These are phyloP conservation scores for Phymorhynchus buccinoides DNA, from an alignment of 1,140 invertebrate genomes.

Conservation along the genomic window DNA sequence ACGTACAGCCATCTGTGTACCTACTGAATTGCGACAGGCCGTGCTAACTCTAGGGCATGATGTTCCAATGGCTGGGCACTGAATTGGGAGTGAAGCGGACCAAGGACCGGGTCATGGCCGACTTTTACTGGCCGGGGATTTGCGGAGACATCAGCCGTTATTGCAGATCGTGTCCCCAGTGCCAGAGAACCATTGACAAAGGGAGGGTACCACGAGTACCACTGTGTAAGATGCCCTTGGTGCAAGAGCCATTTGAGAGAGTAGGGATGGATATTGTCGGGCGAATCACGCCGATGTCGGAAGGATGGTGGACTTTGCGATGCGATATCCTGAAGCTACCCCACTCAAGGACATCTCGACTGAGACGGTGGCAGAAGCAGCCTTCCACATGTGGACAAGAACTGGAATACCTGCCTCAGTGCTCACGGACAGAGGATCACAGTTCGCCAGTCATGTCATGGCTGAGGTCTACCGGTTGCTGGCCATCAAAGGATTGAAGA, in stretches of 20 bases:
- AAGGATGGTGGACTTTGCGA: slow-evolving; percentile 47
- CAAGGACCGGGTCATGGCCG: background rate
- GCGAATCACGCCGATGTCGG: slow-evolving; percentile 37
- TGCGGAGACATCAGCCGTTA: slow-evolving; percentile 36
- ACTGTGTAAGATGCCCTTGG: slow-evolving; percentile 30
- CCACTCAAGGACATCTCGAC: no score
- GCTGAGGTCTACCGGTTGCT: no score
- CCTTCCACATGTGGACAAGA: no score
- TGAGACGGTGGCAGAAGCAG: no score
- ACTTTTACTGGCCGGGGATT: slow-evolving; percentile 49
- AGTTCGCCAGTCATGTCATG: no score
- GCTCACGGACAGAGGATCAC: no score
- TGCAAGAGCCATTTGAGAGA: slow-evolving; percentile 43
- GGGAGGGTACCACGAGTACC: slow-evolving; percentile 26
- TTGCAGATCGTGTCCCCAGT: slow-evolving; percentile 37
- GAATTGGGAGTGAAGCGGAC: background rate
- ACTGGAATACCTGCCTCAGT: no score
- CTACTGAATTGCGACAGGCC: no score
- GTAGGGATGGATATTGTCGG: slow-evolving; percentile 43
- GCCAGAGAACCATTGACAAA: slow-evolving; percentile 39
- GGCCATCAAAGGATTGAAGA: no score
- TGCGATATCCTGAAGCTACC: slow-evolving; percentile 48
- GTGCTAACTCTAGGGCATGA: no score
- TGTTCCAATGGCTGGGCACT: no score
- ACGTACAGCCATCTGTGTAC: no score